These are phyloP conservation scores for Bos indicus DNA, from an alignment of 2,113 vertebrate genomes.

Conservation along the genomic window DNA sequence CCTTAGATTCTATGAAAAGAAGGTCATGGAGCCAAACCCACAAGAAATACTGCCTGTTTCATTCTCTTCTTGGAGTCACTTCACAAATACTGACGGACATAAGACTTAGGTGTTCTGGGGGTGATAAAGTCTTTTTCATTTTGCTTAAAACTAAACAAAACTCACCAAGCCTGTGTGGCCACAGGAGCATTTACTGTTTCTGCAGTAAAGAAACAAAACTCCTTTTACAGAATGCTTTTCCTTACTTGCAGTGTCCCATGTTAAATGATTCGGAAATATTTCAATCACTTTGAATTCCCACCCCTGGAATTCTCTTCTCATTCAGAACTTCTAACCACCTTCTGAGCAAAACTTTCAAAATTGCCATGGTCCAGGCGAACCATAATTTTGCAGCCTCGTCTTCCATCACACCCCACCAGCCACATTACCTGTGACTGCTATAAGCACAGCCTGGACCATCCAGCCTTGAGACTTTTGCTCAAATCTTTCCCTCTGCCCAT, in stretches of 20 bases:
- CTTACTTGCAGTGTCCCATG: background rate
- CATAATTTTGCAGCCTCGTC: accelerated
- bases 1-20: background rate
- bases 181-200: background rate
- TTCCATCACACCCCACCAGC: too few species aligned
- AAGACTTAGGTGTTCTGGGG: background rate
- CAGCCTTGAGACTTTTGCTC: background rate
- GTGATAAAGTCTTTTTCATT: background rate
- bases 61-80: background rate
- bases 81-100: background rate
- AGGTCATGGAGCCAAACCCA: background rate
- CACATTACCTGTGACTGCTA: too few species aligned
- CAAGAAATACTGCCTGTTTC: background rate
- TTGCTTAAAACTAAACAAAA: background rate
- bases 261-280: background rate
- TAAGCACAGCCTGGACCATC: background rate
- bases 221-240: background rate
- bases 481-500: background rate
- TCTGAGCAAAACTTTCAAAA: background rate
- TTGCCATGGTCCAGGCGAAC: background rate
- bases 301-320: background rate
- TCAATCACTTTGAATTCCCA: background rate
- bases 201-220: background rate
- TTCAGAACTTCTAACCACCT: background rate
- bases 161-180: background rate